These are phyloP conservation scores for Strigamia crassipes DNA, from an alignment of 2,888 invertebrate genomes.

Conservation along the genomic window DNA sequence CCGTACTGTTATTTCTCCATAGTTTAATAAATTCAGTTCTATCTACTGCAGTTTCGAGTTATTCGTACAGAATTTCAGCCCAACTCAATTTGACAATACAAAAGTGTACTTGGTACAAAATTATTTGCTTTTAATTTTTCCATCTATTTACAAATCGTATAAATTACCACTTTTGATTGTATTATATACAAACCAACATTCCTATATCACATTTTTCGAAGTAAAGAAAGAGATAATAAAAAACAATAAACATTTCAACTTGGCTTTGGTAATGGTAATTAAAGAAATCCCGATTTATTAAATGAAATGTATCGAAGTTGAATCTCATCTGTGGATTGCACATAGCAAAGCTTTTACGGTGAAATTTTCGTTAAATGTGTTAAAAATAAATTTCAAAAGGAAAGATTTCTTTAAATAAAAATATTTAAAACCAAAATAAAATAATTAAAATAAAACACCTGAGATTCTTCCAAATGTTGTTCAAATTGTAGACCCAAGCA, in stretches of 20 bases:
- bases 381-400: background rate
- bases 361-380: too few relatives aligned
- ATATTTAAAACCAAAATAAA: background rate
- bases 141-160: background rate
- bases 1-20: background rate
- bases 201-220: background rate
- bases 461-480: background rate
- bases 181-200: conserved; percentile 7
- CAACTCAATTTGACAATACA: background rate
- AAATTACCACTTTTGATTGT: background rate
- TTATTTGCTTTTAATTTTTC: background rate
- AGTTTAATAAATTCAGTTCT: background rate
- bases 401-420: background rate
- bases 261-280: background rate
- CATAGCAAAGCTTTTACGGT: too few relatives aligned
- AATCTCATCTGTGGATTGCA: too few relatives aligned
- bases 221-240: background rate
- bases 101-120: background rate
- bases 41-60: background rate
- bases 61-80: background rate
- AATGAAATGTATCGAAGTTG: too few relatives aligned
- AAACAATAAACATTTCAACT: background rate
- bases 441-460: background rate
- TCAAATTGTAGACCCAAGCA: background rate
- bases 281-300: background rate